Base-by-base conservation (phyloP, 2,888 invertebrate genomes). In the Adelognathus sp. region DNA sequence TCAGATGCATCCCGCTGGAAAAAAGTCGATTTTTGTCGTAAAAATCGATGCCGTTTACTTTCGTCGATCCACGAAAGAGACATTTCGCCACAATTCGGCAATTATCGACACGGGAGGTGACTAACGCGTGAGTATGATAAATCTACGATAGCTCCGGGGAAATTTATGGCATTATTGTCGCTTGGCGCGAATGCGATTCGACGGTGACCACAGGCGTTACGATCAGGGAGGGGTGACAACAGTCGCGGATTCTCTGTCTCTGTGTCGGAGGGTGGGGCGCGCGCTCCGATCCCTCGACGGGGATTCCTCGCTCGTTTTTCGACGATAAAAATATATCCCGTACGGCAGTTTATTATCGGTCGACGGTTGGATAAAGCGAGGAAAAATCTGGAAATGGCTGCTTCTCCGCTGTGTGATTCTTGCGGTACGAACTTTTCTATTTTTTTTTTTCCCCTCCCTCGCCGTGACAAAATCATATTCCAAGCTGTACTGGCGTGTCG, bases 101-200 rank as follows among this genome's bases (percentile, higher is more conserved):
- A 89, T 90, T 89, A 89, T 85, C 50, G 63, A 67, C 14, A 58
- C 46, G 66, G 44, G 11, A 56, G 46, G 36, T 46, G 70, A 63
- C 64, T 78, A 87, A 84, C 85, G 87, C 86, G 87, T 88, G 89
- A 90, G 89, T 88, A 86, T 88, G 90, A 90, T 89, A 88, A 89
- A 90, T 90, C 86, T 86, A 86, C 70, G 86, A 50, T 31, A 69
- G 54, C 44, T 29, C 11, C 52, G 33, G 67, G 76, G 18, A 75
- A 66, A 79, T 76, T 79, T 76, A 76, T 76, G 31, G 44, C 61
- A 54, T 50, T 44, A 44, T 29, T 31, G n/a, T n/a, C n/a, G 54
- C 73, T 82, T 86, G 86, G 82, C 87, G 84, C 88, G 86, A 88
- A 87, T 87, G 85, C 87, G 82, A 88, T 86, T 85, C 84, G 79